Base-by-base conservation (phyloP, 92 coral and sea anemone genomes). In the Phenganax marumi region DNA sequence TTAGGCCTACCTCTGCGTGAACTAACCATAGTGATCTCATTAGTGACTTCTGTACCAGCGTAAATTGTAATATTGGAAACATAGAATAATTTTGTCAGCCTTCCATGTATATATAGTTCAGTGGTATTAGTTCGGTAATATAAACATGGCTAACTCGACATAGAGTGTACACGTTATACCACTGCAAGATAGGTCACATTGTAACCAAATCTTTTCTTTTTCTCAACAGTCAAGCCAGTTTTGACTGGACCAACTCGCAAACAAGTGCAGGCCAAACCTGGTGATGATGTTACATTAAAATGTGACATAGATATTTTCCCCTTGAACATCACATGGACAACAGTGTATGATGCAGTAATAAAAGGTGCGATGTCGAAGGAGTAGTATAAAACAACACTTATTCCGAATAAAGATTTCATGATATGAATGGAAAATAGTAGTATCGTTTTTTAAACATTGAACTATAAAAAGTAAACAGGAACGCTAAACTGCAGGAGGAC, bases 251-350 rank as follows among this genome's bases (percentile, higher is more conserved):
- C 79, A 52, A 21, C 22, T n/a, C 7, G 43, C 10, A 74, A 74
- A 18, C 63, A 74, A 74, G 64, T 74, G 0, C 52, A 74, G 47
- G 79, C 21, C 16, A 63, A 74, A 39, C 39, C 14, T 9, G 25
- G 55, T 9, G 79, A 74, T 74, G 64, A 74, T 18, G 79, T 52
- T 16, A 74, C 79, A 33, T 3, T 74, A 14, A 74, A 17, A 51
- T 74, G 79, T 53, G 64, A 74, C 22, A 74, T 74, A 7, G 79
- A 51, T 18, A 63, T 74, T 21, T 21, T 51, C 1, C 79, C 79
- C 12, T 52, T 52, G 79, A 74, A 21, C 25, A 52, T 74, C 62
- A 74, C 79, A 48, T 74, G 79, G 79, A 21, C 39, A 22, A 21
- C 39, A 22, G 79, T 74, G 63, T 48, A 74, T 52, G 63, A 63